Percentiles rank a stretch among this genome's conserved stretches.
phyloP scores from a whole-genome alignment of 2,888 invertebrate genomes.

The Acanthopleura granulata region DNA sequence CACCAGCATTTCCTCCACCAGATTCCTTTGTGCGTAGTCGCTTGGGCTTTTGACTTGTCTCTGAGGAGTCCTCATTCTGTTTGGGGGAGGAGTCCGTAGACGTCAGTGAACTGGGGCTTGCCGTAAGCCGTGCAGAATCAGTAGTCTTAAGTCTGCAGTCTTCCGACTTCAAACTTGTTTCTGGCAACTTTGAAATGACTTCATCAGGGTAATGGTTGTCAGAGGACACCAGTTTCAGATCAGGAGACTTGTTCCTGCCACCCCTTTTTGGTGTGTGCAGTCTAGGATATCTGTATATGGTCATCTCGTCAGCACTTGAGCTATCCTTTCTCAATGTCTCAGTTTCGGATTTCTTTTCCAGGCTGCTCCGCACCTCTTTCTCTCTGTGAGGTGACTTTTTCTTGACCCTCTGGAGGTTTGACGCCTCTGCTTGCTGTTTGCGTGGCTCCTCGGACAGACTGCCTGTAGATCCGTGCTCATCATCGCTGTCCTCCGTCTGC shows the following conservation, averaged over 20 bases:
- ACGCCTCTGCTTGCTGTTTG: slow-evolving; percentile 32
- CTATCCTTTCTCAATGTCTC: not conserved
- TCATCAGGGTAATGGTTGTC: not conserved
- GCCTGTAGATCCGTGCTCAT: slow-evolving; percentile 45
- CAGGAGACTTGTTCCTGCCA: slow-evolving; percentile 31
- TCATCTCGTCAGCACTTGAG: slow-evolving; percentile 5
- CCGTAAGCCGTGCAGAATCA: not conserved
- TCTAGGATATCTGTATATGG: not conserved
- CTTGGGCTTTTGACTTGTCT: slow-evolving; percentile 46
- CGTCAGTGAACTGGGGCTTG: not conserved
- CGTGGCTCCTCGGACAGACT: slow-evolving; percentile 39
- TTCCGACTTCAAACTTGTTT: not conserved
- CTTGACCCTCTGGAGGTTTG: not conserved
- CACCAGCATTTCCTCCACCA: slow-evolving; percentile 14
- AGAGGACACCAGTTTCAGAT: not conserved
- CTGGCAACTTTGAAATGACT: not conserved
- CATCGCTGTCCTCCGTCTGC: slow-evolving; percentile 49
- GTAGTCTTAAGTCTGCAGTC: not conserved
- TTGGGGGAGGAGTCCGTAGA: not conserved
- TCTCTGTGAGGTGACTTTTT: slow-evolving; percentile 1
- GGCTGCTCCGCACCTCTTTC: not conserved
- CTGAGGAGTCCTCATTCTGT: not conserved
- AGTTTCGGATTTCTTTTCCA: not conserved
- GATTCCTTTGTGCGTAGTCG: slow-evolving; percentile 36
- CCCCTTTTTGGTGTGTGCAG: slow-evolving; percentile 9